A percentile compares a stretch with the other conserved stretches of the same genome.
Conservation (phyloP, 2,888 invertebrate genomes). For the Diarsia dahlii region DNA sequence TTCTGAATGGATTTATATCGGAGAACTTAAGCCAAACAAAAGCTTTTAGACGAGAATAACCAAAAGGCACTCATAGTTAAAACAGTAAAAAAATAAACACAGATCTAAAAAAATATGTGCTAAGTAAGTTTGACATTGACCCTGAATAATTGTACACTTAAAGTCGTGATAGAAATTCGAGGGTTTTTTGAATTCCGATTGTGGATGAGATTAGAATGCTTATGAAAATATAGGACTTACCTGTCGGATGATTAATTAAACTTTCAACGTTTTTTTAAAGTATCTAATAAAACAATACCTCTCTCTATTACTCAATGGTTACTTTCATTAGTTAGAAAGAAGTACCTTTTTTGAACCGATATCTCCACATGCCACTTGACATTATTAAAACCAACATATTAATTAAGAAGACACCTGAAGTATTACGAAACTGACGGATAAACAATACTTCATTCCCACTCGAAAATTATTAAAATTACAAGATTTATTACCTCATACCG, state of each 20-base stretch:
- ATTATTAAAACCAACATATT: slow-evolving; percentile 17
- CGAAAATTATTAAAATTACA: slow-evolving; percentile 31
- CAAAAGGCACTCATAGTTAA: neutral
- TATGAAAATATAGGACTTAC: neutral
- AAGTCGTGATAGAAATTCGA: too few species aligned
- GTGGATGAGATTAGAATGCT: neutral
- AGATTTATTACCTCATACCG: slow-evolving; percentile 48
- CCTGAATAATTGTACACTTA: too few species aligned
- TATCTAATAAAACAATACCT: neutral
- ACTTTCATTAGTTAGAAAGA: slow-evolving; percentile 27
- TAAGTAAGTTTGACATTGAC: too few species aligned
- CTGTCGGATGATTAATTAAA: neutral
- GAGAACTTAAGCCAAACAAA: neutral
- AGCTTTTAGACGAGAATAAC: neutral
- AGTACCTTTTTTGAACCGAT: neutral
- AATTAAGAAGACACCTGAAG: slow-evolving; percentile 11
- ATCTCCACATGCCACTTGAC: slow-evolving; percentile 8
- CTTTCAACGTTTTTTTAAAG: neutral
- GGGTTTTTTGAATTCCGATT: neutral
- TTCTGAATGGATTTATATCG: neutral
- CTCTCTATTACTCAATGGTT: neutral
- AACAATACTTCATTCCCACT: slow-evolving; percentile 47
- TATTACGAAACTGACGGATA: slow-evolving; percentile 20
- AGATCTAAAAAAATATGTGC: too few species aligned
- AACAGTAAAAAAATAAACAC: neutral